phyloP scores from a whole-genome alignment of 2,888 invertebrate species.

The Myopa testacea region DNA sequence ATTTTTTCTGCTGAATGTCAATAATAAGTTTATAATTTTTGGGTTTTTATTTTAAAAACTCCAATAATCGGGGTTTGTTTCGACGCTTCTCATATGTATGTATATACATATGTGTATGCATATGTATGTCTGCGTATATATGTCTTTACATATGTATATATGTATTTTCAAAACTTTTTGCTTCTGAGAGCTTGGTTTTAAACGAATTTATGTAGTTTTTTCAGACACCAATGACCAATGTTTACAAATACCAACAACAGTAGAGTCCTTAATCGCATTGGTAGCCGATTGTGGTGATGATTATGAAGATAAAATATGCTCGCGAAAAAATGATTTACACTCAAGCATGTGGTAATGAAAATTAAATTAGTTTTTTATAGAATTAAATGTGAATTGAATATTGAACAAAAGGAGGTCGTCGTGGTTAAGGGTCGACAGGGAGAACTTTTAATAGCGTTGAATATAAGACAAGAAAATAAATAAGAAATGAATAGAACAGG shows the following conservation, averaged over 20 bases:
- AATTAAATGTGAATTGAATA: background rate
- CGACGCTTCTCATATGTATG: background rate
- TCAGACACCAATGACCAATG: constrained; percentile 65
- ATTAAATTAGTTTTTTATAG: constrained; percentile 29
- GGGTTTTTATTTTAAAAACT: background rate
- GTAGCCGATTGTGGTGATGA: constrained; percentile 76
- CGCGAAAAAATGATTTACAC: constrained; percentile 68
- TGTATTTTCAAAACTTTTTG: constrained; percentile 8
- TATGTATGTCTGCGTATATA: background rate
- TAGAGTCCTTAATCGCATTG: constrained; percentile 72
- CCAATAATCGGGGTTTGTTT: constrained; percentile 17
- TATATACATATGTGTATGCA: too few relatives aligned
- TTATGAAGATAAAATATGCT: constrained; percentile 75
- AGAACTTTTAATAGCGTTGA: background rate
- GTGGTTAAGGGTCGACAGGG: background rate
- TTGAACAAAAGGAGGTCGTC: background rate
- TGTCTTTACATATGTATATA: background rate
- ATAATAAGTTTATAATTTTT: background rate
- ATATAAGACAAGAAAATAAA: too few relatives aligned
- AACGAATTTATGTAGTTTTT: constrained; percentile 69
- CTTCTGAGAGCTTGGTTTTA: constrained; percentile 58
- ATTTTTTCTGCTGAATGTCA: too few relatives aligned
- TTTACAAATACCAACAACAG: constrained; percentile 69
- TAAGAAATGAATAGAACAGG: background rate
- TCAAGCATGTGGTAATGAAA: constrained; percentile 67